Evolutionary conservation across 2,888 invertebrate genomes (phyloP), one percentile per base, ranked within the genome.

Genomic region (Polymixis lichenea): DNA sequence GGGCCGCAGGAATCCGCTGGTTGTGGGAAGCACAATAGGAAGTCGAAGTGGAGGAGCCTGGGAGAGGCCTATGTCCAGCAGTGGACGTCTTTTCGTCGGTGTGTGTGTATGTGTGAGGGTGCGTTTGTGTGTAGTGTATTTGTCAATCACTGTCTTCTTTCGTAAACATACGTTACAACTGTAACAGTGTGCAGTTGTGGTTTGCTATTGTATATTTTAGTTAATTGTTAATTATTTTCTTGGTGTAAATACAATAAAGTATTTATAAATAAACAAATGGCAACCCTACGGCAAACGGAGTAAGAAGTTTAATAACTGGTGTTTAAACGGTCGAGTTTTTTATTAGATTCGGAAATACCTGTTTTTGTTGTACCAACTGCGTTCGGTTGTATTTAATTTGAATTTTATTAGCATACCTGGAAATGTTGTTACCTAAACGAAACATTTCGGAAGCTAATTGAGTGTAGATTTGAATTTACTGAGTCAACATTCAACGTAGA

Each of bases 291-390:
- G 28, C 43, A 68, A 79, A 68, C 80, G 56, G 22, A 60, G 56
- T 66, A 71, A 60, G 11, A 32, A 66, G 58, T 64, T 56, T 65
- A 76, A 73, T 76, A 73, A 70, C 38, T 46, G 58, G 28, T 70
- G 51, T 60, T 68, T 81, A 83, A 68, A 72, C 71, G 65, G 17
- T 71, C 25, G 58, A 60, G n/a, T 51, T 85, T 84, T 84, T 83
- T 82, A 74, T 49, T 61, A 2, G 25, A 49, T 72, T 77, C 82
- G 83, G 82, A 82, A 68, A 85, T 76, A 83, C 71, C 61, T 71
- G 69, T 71, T 85, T 64, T 73, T 84, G 60, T 71, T 53, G 51
- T 17, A 61, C n/a, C 32, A 13, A 68, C 13, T 46, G 60, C 60
- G 25, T 55, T 25, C 11, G n/a, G 38, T 32, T 68, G 72, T 55